phyloP scores from a whole-genome alignment of 2,888 invertebrate species.

The Ernsta delagoae region DNA sequence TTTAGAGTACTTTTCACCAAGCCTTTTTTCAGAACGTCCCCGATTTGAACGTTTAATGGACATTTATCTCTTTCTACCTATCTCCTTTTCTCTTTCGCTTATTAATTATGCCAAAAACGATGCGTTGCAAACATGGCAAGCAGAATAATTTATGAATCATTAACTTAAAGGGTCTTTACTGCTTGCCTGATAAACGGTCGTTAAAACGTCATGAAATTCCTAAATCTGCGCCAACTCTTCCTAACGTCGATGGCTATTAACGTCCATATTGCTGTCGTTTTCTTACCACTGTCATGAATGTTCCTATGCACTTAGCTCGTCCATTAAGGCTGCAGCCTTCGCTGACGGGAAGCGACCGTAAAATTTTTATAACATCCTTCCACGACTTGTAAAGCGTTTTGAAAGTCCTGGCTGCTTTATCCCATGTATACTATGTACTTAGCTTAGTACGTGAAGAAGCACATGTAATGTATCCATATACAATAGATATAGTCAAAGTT shows the following conservation, averaged over 20 bases:
- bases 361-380: conserved; percentile 84
- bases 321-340: conserved; percentile 81
- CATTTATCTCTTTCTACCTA: background rate
- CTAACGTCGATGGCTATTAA: conserved; percentile 35
- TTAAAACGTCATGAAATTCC: conserved; percentile 33
- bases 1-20: too few relatives aligned
- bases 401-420: conserved; percentile 75
- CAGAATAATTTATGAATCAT: conserved; percentile 15
- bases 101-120: background rate
- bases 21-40: too few relatives aligned
- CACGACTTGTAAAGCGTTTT: conserved; percentile 83
- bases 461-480: background rate
- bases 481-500: background rate
- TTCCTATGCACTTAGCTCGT: conserved; percentile 82
- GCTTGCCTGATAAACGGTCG: conserved; percentile 32
- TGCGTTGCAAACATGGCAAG: background rate
- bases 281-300: conserved; percentile 77
- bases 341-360: conserved; percentile 81
- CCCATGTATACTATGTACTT: conserved; percentile 56
- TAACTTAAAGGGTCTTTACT: conserved; percentile 19
- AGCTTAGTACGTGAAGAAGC: background rate
- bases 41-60: too few relatives aligned
- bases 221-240: conserved; percentile 23
- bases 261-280: conserved; percentile 40
- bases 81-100: background rate